phyloP scores from a whole-genome alignment of 2,797 vertebrate species.

The Scleropages formosus region DNA sequence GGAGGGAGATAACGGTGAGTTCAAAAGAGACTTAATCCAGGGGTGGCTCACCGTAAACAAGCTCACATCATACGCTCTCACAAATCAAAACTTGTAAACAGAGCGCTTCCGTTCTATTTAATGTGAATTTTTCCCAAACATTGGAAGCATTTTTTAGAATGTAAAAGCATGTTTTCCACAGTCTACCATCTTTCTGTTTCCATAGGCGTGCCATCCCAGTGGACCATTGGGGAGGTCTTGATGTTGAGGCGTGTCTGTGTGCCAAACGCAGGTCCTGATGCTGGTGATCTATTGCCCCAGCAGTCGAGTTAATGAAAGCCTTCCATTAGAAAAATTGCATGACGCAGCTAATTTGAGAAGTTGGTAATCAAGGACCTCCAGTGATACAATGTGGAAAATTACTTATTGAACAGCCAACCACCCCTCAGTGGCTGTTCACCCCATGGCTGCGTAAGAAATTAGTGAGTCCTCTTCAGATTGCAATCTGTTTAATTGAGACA shows the following conservation, averaged over 20 bases:
- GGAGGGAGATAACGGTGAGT: conserved; percentile 12
- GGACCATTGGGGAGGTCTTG: not conserved
- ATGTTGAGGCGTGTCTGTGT: conserved; percentile 31
- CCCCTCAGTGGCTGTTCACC: conserved; percentile 54
- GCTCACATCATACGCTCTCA: conserved; percentile 6
- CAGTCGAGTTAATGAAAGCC: conserved; percentile 62
- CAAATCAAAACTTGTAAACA: not conserved
- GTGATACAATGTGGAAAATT: conserved; percentile 61
- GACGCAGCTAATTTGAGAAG: conserved; percentile 64
- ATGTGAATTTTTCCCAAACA: not conserved
- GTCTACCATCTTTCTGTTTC: not conserved
- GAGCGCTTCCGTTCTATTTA: not conserved
- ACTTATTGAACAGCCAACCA: conserved; percentile 68
- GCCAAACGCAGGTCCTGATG: conserved; percentile 51
- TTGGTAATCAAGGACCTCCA: conserved; percentile 58
- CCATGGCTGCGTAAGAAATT: conserved; percentile 42
- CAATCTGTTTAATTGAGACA: conserved; percentile 25
- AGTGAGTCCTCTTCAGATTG: conserved; percentile 30
- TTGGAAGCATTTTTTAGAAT: not conserved
- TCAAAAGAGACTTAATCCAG: conserved; percentile 22
- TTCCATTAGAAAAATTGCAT: conserved; percentile 72
- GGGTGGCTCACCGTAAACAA: not conserved
- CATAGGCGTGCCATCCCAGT: not conserved
- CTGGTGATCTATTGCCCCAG: conserved; percentile 55
- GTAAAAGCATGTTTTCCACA: too few relatives aligned